A percentile compares a stretch with the other conserved stretches of the same genome.
Conservation (phyloP, 2,888 invertebrate genomes). For the Pollenia amentaria region DNA sequence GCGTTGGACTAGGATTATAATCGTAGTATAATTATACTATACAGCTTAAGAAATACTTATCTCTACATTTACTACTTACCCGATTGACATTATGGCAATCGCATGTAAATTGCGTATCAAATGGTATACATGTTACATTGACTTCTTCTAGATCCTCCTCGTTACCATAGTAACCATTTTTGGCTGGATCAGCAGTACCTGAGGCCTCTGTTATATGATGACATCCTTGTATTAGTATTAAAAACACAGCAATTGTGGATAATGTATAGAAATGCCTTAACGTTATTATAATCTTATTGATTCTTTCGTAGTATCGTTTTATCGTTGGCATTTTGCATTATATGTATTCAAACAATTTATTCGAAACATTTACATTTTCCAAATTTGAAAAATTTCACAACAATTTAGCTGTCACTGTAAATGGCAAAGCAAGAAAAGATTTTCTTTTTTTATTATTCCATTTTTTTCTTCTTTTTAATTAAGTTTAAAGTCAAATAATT, state of each 20-base stretch:
- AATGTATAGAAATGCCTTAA: constrained; percentile 48
- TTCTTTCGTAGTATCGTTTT: constrained; percentile 44
- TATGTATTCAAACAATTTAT: constrained; percentile 49
- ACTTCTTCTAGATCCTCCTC: constrained; percentile 40
- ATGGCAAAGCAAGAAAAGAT: constrained; percentile 34
- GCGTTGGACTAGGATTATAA: too few species aligned
- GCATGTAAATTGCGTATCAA: constrained; percentile 83
- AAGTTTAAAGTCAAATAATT: constrained; percentile 21
- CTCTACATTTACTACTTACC: constrained; percentile 78
- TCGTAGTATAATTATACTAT: too few species aligned
- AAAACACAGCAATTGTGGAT: constrained; percentile 13
- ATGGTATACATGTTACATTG: constrained; percentile 81
- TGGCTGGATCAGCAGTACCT: constrained; percentile 1
- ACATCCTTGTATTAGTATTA: constrained; percentile 57
- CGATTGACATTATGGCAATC: constrained; percentile 82
- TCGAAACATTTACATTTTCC: constrained; percentile 62
- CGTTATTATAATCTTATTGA: constrained; percentile 33
- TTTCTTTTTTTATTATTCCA: constrained; percentile 19
- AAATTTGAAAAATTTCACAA: constrained; percentile 14
- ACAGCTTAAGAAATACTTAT: not conserved
- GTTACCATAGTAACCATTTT: constrained; percentile 24
- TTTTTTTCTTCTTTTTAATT: constrained; percentile 21
- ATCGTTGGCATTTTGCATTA: constrained; percentile 70
- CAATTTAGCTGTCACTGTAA: constrained; percentile 41
- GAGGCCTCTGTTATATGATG: constrained; percentile 21